phyloP scores from a whole-genome alignment of 2,888 invertebrate species.

The Willowsia nigromaculata region DNA sequence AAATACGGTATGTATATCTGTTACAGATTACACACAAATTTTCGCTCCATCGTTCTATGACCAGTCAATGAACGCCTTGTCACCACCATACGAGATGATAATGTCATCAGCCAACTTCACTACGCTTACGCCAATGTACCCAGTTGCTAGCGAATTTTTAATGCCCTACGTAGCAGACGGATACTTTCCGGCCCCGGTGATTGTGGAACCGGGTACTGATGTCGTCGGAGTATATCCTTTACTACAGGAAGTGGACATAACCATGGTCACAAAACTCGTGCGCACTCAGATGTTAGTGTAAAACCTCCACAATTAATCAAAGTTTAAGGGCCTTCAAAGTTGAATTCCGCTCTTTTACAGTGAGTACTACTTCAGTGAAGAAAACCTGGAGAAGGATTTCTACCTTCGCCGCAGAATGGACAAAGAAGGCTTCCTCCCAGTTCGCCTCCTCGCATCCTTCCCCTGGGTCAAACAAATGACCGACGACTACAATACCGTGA shows the following conservation, averaged over 20 bases:
- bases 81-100: too few species aligned
- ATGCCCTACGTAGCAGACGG: constrained; percentile 23
- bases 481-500: constrained; percentile 72
- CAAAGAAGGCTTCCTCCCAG: constrained; percentile 91
- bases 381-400: constrained; percentile 96
- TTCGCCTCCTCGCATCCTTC: constrained; percentile 96
- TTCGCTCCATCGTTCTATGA: too few species aligned
- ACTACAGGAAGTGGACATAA: too few species aligned
- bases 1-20: too few species aligned
- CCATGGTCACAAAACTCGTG: background rate
- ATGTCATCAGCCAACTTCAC: constrained; percentile 77
- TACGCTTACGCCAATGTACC: constrained; percentile 62
- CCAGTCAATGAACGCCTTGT: too few species aligned
- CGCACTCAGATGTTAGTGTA: constrained; percentile 14
- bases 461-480: constrained; percentile 86
- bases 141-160: constrained; percentile 39
- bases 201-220: constrained; percentile 81
- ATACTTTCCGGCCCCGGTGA: constrained; percentile 35
- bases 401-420: constrained; percentile 89
- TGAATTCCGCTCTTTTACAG: constrained; percentile 86
- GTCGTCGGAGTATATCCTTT: background rate
- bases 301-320: background rate
- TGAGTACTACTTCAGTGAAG: constrained; percentile 99
- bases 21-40: too few species aligned
- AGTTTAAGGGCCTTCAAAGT: too few species aligned